Percentiles rank a stretch among this genome's conserved stretches.
phyloP scores from a whole-genome alignment of 2,113 vertebrate species.

The Corythoichthys haematopterus region DNA sequence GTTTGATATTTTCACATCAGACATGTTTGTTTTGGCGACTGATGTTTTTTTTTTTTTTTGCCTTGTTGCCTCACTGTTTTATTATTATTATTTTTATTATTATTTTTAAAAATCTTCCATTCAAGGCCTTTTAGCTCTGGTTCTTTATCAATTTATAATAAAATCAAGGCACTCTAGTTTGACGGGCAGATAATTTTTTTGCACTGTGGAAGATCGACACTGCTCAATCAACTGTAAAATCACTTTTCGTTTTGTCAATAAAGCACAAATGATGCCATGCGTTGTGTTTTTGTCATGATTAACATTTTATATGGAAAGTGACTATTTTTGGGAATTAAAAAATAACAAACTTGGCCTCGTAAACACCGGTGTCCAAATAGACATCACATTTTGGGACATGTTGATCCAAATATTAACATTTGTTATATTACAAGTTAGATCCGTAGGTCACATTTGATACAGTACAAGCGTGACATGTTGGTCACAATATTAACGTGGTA shows the following conservation, averaged over 20 bases:
- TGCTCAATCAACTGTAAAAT: conserved; percentile 56
- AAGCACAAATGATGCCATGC: conserved; percentile 63
- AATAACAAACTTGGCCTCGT: too few relatives aligned
- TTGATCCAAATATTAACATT: too few relatives aligned
- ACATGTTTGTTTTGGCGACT: not conserved
- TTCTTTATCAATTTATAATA: conserved; percentile 21
- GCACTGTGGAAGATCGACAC: conserved; percentile 39
- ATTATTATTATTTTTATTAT: too few relatives aligned
- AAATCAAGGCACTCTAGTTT: not conserved
- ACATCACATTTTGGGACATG: too few relatives aligned
- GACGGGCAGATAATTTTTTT: conserved; percentile 23
- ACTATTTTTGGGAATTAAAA: not conserved
- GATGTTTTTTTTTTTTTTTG: not conserved
- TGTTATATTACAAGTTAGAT: too few relatives aligned
- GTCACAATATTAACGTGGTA: too few relatives aligned
- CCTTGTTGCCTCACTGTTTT: not conserved
- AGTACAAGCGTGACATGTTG: too few relatives aligned
- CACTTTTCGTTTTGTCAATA: conserved; percentile 59
- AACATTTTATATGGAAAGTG: not conserved
- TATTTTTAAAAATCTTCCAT: not conserved
- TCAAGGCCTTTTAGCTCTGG: not conserved
- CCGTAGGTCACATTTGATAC: too few relatives aligned
- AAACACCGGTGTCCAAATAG: too few relatives aligned
- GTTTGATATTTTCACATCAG: not conserved
- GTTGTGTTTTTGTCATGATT: conserved; percentile 4